phyloP scores from a whole-genome alignment of 2,888 invertebrate genomes.

The Synergus umbraculus region DNA sequence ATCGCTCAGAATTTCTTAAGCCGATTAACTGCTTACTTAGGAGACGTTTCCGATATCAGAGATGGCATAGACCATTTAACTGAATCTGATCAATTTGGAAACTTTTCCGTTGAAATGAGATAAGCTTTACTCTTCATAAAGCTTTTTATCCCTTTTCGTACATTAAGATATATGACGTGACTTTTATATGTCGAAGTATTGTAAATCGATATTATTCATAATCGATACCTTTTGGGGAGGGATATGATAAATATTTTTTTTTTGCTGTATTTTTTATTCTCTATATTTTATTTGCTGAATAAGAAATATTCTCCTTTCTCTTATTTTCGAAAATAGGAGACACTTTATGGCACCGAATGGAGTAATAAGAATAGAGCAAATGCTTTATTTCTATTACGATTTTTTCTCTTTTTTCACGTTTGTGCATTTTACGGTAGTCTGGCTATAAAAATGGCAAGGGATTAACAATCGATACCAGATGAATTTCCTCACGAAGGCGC shows the following conservation, averaged over 20 bases:
- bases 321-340: neutral
- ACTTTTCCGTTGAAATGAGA: neutral
- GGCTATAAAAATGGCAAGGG: conserved; percentile 31
- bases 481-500: conserved; percentile 30
- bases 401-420: conserved; percentile 1
- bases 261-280: neutral
- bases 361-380: neutral
- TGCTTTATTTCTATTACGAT: conserved; percentile 14
- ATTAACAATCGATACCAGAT: conserved; percentile 34
- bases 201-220: neutral
- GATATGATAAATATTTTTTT: neutral
- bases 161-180: neutral
- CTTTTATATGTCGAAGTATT: neutral
- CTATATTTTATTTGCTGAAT: neutral
- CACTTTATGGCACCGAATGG: neutral
- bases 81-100: neutral
- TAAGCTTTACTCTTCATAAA: neutral
- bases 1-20: neutral
- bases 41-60: conserved; percentile 12
- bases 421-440: conserved; percentile 7
- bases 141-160: neutral
- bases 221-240: neutral
- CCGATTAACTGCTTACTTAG: neutral
- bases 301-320: neutral
- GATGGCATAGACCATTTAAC: conserved; percentile 6